These are phyloP conservation scores for Laterallus jamaicensis DNA, from an alignment of 2,113 vertebrate species.

Conservation along the genomic window DNA sequence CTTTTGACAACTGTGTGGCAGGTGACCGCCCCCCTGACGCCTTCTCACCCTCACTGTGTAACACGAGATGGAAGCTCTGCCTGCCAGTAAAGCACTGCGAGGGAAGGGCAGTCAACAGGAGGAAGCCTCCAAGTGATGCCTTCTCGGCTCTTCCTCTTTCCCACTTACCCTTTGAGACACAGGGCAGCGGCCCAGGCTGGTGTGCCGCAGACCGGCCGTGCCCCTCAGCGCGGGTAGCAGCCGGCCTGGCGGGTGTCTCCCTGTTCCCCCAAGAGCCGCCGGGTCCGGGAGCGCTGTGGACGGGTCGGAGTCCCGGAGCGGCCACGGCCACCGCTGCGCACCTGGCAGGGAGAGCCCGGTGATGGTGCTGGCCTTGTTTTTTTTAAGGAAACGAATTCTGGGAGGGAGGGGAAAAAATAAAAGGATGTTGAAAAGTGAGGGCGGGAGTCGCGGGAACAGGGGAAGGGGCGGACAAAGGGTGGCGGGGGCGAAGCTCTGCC, in stretches of 20 bases:
- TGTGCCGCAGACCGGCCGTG: background rate
- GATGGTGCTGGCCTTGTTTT: background rate
- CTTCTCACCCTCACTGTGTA: background rate
- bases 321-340: background rate
- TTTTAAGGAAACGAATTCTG: background rate
- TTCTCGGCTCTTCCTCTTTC: background rate
- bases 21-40: background rate
- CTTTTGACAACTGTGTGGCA: background rate
- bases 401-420: background rate
- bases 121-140: background rate
- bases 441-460: background rate
- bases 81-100: background rate
- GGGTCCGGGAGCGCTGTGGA: background rate
- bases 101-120: background rate
- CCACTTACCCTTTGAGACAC: background rate
- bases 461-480: background rate
- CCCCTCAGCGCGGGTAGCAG: background rate
- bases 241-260: rapidly evolving
- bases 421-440: background rate
- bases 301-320: no score
- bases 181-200: background rate
- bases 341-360: background rate
- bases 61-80: background rate
- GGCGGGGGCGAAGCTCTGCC: background rate
- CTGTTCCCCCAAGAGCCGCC: rapidly evolving